These are phyloP conservation scores for Liopterus haemorrhoidalis DNA, from an alignment of 2,888 invertebrate species.

Conservation along the genomic window DNA sequence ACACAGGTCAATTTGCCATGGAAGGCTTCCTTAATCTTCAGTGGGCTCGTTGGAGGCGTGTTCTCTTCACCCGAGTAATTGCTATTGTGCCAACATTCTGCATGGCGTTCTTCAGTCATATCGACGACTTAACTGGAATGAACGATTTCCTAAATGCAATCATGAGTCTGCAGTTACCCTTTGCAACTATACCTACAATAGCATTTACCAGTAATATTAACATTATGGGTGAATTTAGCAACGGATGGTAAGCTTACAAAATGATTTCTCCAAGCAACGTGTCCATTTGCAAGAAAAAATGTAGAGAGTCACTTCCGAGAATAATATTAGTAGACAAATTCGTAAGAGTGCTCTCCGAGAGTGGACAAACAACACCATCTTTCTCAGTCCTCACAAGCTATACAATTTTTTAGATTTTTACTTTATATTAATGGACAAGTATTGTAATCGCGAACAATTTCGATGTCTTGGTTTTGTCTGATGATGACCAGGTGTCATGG, in stretches of 20 bases:
- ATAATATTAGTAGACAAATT: too few species aligned
- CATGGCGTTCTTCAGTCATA: conserved; percentile 60
- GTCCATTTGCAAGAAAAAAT: too few species aligned
- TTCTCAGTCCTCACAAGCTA: too few species aligned
- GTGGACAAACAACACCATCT: too few species aligned
- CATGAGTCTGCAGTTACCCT: conserved; percentile 82
- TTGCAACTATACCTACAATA: conserved; percentile 78
- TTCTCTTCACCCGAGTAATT: conserved; percentile 74
- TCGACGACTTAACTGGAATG: conserved; percentile 69
- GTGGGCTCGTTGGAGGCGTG: conserved; percentile 83
- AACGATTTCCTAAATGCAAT: conserved; percentile 82
- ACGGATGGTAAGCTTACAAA: conserved; percentile 73
- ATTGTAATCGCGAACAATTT: too few species aligned
- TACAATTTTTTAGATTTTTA: too few species aligned
- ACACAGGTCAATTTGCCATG: conserved; percentile 86
- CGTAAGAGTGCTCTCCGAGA: too few species aligned
- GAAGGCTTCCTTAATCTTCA: conserved; percentile 80
- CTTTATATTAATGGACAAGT: too few species aligned
- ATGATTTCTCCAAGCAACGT: too few species aligned
- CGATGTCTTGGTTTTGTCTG: too few species aligned
- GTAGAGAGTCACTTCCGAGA: too few species aligned
- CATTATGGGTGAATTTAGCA: conserved; percentile 81
- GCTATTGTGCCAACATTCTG: conserved; percentile 72
- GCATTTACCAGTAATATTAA: conserved; percentile 73
- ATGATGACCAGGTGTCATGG: too few species aligned